Evolutionary conservation across 2,888 invertebrate genomes (phyloP).

Genomic region (Tetranychus truncatus): DNA sequence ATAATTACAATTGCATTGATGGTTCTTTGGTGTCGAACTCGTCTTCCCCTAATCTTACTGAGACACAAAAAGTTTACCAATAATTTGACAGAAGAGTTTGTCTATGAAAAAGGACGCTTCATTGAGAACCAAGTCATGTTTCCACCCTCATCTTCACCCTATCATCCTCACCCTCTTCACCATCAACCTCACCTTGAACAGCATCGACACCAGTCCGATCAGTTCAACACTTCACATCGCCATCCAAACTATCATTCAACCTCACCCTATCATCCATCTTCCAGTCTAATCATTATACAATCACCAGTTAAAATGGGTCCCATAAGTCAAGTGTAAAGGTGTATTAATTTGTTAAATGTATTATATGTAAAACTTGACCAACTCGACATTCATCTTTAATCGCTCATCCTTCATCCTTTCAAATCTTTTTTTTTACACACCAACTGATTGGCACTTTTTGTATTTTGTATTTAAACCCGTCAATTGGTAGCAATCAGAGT

Average conservation of each 20-base stretch:
- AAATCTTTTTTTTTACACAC: too few relatives aligned
- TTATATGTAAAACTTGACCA: too few relatives aligned
- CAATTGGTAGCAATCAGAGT: too few relatives aligned
- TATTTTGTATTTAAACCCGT: too few relatives aligned
- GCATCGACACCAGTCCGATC: not conserved
- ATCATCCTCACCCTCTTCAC: not conserved
- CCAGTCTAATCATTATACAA: conserved; percentile 2
- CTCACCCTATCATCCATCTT: not conserved
- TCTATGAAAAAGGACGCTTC: conserved; percentile 16
- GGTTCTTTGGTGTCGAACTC: conserved; percentile 10
- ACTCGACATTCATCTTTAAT: not conserved
- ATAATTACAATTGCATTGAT: conserved; percentile 8
- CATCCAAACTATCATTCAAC: not conserved
- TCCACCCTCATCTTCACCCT: not conserved
- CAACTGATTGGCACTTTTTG: too few relatives aligned
- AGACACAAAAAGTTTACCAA: conserved; percentile 14
- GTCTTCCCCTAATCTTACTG: conserved; percentile 5
- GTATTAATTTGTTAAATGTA: not conserved
- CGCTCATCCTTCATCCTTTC: too few relatives aligned
- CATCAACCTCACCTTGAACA: not conserved
- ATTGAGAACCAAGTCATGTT: conserved; percentile 17
- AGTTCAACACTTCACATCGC: not conserved
- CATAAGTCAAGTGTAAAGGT: conserved; percentile 4
- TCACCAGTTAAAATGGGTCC: not conserved
- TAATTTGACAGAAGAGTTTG: conserved; percentile 10